phyloP scores from a whole-genome alignment of 2,888 invertebrate species.

The Parochlus steinenii region DNA sequence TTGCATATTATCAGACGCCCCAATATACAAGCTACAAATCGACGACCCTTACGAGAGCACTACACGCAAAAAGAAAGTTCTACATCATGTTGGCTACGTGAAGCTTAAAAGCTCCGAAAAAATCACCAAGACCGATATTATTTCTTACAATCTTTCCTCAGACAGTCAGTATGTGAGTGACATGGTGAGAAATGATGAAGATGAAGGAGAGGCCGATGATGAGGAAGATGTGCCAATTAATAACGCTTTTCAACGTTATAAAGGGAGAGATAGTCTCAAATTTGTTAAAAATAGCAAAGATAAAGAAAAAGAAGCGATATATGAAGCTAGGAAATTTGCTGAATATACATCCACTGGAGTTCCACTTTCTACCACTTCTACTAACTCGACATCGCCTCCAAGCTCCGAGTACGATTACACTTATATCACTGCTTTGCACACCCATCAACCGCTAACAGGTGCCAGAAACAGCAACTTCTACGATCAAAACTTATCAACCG shows the following conservation, averaged over 20 bases:
- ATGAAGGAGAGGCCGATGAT: conserved; percentile 7
- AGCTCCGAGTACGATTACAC: conserved; percentile 33
- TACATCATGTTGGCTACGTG: conserved; percentile 22
- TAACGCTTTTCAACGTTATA: conserved; percentile 4
- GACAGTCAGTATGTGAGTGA: conserved; percentile 12
- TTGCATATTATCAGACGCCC: conserved; percentile 39
- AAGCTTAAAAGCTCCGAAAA: conserved; percentile 23
- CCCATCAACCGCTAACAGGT: conserved; percentile 35
- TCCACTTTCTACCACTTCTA: conserved; percentile 1
- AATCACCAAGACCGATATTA: conserved; percentile 10
- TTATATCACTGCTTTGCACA: conserved; percentile 41
- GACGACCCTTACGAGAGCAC: conserved; percentile 33
- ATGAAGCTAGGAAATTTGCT: background rate
- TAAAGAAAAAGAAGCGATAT: background rate
- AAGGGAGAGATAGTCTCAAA: conserved; percentile 12
- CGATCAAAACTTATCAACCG: conserved; percentile 12
- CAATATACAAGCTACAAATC: conserved; percentile 44
- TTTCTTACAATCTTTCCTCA: conserved; percentile 11
- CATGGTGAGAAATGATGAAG: conserved; percentile 6
- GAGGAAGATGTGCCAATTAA: conserved; percentile 6
- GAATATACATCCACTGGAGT: background rate
- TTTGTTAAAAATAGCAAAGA: conserved; percentile 6
- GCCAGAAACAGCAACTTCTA: conserved; percentile 12
- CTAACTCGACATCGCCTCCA: conserved; percentile 1
- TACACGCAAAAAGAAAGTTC: conserved; percentile 19